phyloP scores from a whole-genome alignment of 2,888 invertebrate species.

The Leptinotarsa rubiginosa region DNA sequence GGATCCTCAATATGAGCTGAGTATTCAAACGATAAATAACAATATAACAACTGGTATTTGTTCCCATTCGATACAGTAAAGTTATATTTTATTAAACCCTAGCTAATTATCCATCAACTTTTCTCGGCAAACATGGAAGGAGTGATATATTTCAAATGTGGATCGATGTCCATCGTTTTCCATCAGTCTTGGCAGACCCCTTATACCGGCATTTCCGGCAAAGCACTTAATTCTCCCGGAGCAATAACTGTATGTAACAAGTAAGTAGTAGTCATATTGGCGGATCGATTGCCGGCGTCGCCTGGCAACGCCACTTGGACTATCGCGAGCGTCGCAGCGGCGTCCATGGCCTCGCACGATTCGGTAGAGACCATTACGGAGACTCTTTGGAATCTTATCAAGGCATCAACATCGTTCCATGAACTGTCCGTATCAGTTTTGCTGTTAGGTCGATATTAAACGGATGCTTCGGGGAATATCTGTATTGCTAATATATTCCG shows the following conservation, averaged over 20 bases:
- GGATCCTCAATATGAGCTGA: too few species aligned
- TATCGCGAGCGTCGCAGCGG: slow-evolving; percentile 50
- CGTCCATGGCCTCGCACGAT: slow-evolving; percentile 44
- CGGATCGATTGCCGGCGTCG: slow-evolving; percentile 56
- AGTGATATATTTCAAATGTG: too few species aligned
- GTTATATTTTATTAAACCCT: not conserved
- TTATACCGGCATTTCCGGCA: not conserved
- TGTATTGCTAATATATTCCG: slow-evolving; percentile 10
- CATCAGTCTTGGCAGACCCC: not conserved
- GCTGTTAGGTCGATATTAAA: slow-evolving; percentile 3
- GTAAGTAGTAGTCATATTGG: slow-evolving; percentile 49
- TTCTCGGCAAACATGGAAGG: too few species aligned
- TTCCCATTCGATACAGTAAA: too few species aligned
- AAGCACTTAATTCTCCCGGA: slow-evolving; percentile 9
- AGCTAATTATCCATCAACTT: not conserved
- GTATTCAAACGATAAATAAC: too few species aligned
- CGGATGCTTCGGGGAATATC: not conserved
- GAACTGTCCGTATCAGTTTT: slow-evolving; percentile 13
- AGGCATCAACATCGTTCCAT: slow-evolving; percentile 2
- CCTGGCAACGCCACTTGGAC: slow-evolving; percentile 54
- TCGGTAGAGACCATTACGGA: slow-evolving; percentile 17
- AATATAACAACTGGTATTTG: too few species aligned
- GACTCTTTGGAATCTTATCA: slow-evolving; percentile 11
- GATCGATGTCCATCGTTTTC: not conserved
- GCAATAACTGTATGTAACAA: slow-evolving; percentile 19